phyloP scores from a whole-genome alignment of 2,888 invertebrate species.

The Polydrusus cervinus region DNA sequence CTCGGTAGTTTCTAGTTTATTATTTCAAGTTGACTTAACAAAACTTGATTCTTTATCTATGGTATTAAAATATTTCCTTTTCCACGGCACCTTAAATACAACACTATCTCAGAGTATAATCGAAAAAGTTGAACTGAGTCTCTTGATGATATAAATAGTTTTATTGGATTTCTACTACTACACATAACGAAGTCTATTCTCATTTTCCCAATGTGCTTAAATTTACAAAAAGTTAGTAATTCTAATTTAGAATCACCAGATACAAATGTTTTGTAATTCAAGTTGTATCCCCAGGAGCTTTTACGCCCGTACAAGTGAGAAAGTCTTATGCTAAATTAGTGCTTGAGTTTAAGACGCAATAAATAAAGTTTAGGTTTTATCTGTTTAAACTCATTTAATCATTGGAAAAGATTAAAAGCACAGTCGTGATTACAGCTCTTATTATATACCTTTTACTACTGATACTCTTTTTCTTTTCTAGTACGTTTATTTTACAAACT shows the following conservation, averaged over 20 bases:
- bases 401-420: background rate
- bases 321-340: constrained; percentile 13
- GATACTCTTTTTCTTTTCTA: too few relatives aligned
- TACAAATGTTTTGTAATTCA: constrained; percentile 9
- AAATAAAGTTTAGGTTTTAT: too few relatives aligned
- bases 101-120: background rate
- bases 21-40: too few relatives aligned
- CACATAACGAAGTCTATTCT: background rate
- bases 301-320: background rate
- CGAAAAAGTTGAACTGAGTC: background rate
- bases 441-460: too few relatives aligned
- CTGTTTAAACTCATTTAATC: background rate
- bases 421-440: too few relatives aligned
- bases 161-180: background rate
- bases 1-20: too few relatives aligned
- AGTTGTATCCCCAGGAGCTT: background rate
- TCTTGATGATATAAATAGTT: background rate
- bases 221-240: constrained; percentile 7
- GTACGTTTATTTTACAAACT: too few relatives aligned
- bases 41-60: too few relatives aligned
- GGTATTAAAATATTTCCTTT: too few relatives aligned
- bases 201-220: background rate
- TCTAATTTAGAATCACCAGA: constrained; percentile 12
- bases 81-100: background rate
- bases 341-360: background rate